Evolutionary conservation across 2,113 vertebrate species (phyloP).

Genomic region (Protobothrops mucrosquamatus): DNA sequence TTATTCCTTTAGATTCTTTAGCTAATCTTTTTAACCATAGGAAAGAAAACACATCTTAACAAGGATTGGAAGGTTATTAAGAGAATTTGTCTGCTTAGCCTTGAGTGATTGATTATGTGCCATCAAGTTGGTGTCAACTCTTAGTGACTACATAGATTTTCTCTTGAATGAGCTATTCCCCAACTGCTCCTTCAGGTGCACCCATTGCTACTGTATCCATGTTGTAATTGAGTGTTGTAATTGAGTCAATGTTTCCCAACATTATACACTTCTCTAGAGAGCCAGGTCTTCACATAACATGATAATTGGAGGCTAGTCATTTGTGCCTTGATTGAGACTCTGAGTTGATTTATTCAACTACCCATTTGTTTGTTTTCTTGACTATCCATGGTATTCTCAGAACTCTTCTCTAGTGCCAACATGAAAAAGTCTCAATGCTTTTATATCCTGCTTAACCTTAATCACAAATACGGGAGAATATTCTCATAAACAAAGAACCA

Average conservation of each 20-base stretch:
- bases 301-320: not conserved
- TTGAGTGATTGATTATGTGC: not conserved
- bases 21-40: not conserved
- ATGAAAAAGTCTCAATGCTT: not conserved
- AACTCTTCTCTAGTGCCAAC: not conserved
- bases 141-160: not conserved
- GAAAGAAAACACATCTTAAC: not conserved
- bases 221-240: not conserved
- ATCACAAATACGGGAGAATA: constrained; percentile 11
- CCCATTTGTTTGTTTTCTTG: not conserved
- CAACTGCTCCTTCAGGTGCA: not conserved
- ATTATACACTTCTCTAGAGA: not conserved
- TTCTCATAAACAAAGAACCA: not conserved
- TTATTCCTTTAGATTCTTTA: not conserved
- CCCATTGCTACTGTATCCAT: not conserved
- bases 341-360: not conserved
- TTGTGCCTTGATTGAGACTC: not conserved
- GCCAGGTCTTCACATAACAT: not conserved
- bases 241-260: not conserved
- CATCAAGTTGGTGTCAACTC: not conserved
- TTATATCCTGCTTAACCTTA: not conserved
- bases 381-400: not conserved
- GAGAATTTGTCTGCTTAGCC: not conserved
- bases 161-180: not conserved
- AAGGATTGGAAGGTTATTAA: not conserved